Evolutionary conservation across 35 echinoderm and acorn worm species (phyloP), one percentile per base, ranked within the genome.

Genomic region (Acanthaster planci): DNA sequence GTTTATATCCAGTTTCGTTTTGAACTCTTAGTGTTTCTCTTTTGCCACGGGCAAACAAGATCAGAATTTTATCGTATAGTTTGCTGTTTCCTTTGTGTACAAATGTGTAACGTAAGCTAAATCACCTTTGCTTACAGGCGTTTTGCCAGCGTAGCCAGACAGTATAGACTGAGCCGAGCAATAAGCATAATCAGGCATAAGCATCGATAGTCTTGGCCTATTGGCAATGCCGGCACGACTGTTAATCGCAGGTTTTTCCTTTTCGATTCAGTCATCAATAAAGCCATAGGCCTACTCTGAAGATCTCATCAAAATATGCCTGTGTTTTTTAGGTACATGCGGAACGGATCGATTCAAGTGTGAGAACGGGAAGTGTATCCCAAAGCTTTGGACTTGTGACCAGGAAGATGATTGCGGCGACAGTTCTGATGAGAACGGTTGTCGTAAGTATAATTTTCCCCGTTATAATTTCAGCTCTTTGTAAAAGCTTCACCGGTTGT

Each of bases 321-420:
- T 77, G 22, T 77, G 39, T 77, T 38, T 52, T 40, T 31, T 80
- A 89, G 77, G 38, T 19, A 27, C 55, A 51, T 97, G 94, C 84
- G 56, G 17, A 47, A 82, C 17, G n/a, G 67, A 90, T 55, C 64
- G 84, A 34, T 97, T 93, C 83, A 80, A 29, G 80, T 97, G 94
- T 44, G 80, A 17, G 38, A 97, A 97, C 67, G 90, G 87, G 4
- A 60, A 85, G 8, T 97, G 94, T 75, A 97, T 97, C 36, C 84
- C 78, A 47, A 32, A 77, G 15, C 17, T 53, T 14, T 97, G 94
- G 94, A 37, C 60, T 16, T 97, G 94, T 76, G 94, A 97, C 80
- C 82, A 93, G 23, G 94, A 97, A 81, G 85, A 97, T 17, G 94
- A 97, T 58, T 97, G 94, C 76, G 90, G 90, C 8, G 94, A 97